A percentile compares a stretch with the other conserved stretches of the same genome.
Conservation (phyloP, 2,888 invertebrate genomes). For the Orthosia gracilis region DNA sequence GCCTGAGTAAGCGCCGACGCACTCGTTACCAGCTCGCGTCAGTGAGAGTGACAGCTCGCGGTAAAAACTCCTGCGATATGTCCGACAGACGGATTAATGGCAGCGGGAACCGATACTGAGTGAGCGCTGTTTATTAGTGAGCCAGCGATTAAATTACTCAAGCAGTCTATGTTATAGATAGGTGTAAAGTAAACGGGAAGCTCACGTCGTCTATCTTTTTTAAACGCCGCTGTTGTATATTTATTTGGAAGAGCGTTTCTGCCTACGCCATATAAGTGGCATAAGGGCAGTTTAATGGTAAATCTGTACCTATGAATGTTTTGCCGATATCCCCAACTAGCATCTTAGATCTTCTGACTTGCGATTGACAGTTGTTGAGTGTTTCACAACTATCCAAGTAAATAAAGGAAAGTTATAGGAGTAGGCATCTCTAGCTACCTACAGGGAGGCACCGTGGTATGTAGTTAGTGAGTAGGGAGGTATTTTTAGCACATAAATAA, state of each 20-base stretch:
- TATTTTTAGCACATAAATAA: neutral
- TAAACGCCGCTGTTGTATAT: neutral
- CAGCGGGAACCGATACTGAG: slow-evolving; percentile 10
- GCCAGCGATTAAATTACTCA: slow-evolving; percentile 1
- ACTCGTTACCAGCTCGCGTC: neutral
- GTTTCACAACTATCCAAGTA: neutral
- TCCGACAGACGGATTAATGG: slow-evolving; percentile 29
- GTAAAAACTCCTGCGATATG: slow-evolving; percentile 23
- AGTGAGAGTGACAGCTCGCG: slow-evolving; percentile 35
- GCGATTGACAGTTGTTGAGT: neutral
- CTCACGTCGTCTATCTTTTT: neutral
- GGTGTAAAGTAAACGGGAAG: neutral
- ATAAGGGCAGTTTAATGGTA: neutral
- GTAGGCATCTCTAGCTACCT: neutral
- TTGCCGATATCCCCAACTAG: neutral
- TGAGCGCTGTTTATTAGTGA: neutral
- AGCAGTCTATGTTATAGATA: neutral
- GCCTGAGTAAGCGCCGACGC: slow-evolving; percentile 27
- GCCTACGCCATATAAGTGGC: neutral
- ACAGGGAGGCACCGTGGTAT: neutral
- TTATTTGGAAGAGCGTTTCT: neutral
- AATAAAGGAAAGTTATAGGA: neutral
- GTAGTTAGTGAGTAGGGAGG: neutral
- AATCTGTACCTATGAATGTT: neutral
- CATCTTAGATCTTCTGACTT: neutral